Conservation (phyloP, 1,140 invertebrate species). For the Araneus ventricosus region DNA sequence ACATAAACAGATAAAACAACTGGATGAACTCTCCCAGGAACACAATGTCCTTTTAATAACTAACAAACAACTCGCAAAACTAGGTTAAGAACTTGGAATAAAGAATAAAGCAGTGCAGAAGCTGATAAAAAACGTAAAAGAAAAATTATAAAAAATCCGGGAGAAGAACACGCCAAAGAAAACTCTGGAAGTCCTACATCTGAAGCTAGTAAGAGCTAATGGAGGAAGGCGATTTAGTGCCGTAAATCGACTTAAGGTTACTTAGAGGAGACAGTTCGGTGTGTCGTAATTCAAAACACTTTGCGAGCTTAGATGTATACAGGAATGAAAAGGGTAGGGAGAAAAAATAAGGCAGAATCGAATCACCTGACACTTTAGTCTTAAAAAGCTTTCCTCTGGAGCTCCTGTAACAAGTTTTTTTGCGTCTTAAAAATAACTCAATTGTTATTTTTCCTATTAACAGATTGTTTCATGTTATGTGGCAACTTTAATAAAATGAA, state of each 20-base stretch:
- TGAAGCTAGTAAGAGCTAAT: constrained; percentile 67
- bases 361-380: constrained; percentile 55
- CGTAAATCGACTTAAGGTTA: constrained; percentile 72
- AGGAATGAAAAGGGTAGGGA: constrained; percentile 18
- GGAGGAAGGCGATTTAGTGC: constrained; percentile 61
- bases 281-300: constrained; percentile 74
- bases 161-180: constrained; percentile 27
- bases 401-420: constrained; percentile 37
- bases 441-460: neutral
- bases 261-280: constrained; percentile 65
- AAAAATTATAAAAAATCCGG: constrained; percentile 13
- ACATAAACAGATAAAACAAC: constrained; percentile 35
- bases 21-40: neutral
- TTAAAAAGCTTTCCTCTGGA: constrained; percentile 34
- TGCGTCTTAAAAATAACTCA: neutral
- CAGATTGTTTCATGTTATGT: neutral
- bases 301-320: constrained; percentile 39
- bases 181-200: neutral
- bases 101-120: constrained; percentile 13
- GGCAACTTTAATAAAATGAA: neutral
- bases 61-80: constrained; percentile 45
- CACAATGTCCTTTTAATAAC: constrained; percentile 41
- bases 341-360: constrained; percentile 19
- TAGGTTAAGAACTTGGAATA: constrained; percentile 55
- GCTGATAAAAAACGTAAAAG: neutral